Percentiles rank a stretch among this genome's conserved stretches.
phyloP scores from a whole-genome alignment of 2,113 vertebrate species.

The Cebidichthys violaceus region DNA sequence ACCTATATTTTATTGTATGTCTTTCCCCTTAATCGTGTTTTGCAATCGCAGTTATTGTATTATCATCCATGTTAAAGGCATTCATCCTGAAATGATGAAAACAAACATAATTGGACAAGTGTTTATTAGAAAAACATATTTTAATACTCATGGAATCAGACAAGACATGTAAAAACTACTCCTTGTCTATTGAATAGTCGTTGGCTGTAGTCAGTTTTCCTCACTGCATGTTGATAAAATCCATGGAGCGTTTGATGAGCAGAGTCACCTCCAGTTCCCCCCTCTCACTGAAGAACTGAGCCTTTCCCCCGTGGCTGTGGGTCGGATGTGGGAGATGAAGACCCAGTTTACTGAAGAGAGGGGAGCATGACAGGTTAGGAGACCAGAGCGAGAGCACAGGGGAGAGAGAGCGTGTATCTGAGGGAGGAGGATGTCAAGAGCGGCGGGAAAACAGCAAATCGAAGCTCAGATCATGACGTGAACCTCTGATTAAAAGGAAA shows the following conservation, averaged over 20 bases:
- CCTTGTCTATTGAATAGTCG: neutral
- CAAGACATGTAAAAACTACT: no score
- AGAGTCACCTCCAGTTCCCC: slow-evolving; percentile 90
- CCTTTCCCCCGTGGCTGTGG: slow-evolving; percentile 85
- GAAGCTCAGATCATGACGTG: slow-evolving; percentile 34
- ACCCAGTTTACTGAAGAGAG: slow-evolving; percentile 88
- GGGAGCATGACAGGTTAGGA: slow-evolving; percentile 18
- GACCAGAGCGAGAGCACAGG: neutral
- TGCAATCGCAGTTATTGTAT: neutral
- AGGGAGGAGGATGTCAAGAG: slow-evolving; percentile 24
- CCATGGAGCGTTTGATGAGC: slow-evolving; percentile 84
- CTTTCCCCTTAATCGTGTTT: neutral
- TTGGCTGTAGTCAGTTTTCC: neutral
- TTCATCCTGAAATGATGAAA: neutral
- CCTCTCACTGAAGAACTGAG: slow-evolving; percentile 85
- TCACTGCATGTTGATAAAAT: slow-evolving; percentile 83
- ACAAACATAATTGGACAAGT: neutral
- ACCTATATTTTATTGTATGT: neutral
- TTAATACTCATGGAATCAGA: neutral
- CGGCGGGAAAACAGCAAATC: neutral
- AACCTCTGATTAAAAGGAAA: slow-evolving; percentile 35
- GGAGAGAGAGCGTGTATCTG: neutral
- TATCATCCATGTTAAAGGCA: neutral
- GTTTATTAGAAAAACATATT: neutral
- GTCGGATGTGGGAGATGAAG: slow-evolving; percentile 90